Percentiles rank a stretch among this genome's conserved stretches.
Conservation (phyloP, 2,797 vertebrate genomes). For the Peromyscus attwateri region DNA sequence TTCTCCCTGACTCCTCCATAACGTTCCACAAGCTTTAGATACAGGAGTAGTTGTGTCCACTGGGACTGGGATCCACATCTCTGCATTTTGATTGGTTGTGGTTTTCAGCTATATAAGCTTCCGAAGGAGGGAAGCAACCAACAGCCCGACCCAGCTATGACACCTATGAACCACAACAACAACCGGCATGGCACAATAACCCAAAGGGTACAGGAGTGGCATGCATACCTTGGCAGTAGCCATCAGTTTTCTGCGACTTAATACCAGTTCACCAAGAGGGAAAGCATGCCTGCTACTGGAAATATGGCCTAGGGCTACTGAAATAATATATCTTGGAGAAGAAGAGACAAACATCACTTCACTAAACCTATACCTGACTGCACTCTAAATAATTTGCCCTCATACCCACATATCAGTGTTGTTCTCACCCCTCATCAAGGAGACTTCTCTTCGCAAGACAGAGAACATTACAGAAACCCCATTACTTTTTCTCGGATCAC, state of each 20-base stretch:
- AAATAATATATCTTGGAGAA: background rate
- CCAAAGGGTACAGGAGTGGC: background rate
- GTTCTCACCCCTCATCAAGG: background rate
- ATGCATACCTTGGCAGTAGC: background rate
- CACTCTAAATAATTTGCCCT: background rate
- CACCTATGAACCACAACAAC: background rate
- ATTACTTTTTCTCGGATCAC: background rate
- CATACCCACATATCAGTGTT: background rate
- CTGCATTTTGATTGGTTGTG: background rate
- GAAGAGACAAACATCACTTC: background rate
- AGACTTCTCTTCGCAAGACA: background rate
- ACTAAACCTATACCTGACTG: background rate
- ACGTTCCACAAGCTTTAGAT: background rate
- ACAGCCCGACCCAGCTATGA: background rate
- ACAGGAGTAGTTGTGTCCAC: background rate
- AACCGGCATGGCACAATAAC: background rate
- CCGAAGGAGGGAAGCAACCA: background rate
- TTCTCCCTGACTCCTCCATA: background rate
- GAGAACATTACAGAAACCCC: background rate
- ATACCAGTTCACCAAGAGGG: background rate
- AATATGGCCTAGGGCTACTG: background rate
- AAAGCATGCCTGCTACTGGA: background rate
- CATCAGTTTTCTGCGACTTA: background rate
- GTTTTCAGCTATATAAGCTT: background rate
- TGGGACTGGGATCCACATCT: background rate